A percentile compares a stretch with the other conserved stretches of the same genome.
phyloP scores from a whole-genome alignment of 2,888 invertebrate genomes.

The Teleogryllus oceanicus region DNA sequence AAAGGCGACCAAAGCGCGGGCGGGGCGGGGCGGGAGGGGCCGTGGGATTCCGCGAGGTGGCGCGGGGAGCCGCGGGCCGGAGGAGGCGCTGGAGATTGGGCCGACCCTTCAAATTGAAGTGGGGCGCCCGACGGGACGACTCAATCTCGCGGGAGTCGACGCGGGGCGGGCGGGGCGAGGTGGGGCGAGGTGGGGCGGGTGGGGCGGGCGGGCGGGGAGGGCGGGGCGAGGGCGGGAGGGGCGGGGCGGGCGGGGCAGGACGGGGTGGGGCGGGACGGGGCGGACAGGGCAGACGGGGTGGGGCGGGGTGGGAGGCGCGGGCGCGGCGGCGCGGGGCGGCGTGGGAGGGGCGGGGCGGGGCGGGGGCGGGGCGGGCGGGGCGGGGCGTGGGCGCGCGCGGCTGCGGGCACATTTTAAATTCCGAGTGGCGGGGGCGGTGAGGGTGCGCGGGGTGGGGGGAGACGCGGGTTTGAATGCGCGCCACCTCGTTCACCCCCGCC shows the following conservation, averaged over 20 bases:
- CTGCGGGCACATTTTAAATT: not conserved
- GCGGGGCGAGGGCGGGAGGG: not conserved
- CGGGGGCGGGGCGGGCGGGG: not conserved
- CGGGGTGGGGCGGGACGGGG: not conserved
- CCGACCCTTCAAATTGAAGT: conserved; percentile 8
- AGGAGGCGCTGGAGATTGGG: not conserved
- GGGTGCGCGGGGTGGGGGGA: not conserved
- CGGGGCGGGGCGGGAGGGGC: not conserved
- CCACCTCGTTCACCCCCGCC: not conserved
- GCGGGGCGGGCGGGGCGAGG: not conserved
- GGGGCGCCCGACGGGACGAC: not conserved
- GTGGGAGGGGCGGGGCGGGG: too few species aligned
- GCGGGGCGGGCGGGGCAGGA: too few species aligned
- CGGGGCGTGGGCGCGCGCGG: not conserved
- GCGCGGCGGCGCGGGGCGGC: not conserved
- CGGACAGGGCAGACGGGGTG: too few species aligned
- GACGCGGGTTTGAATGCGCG: not conserved
- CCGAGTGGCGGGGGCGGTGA: not conserved
- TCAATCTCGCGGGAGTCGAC: not conserved
- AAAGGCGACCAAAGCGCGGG: too few species aligned
- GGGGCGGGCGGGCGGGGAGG: not conserved
- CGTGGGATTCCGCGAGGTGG: not conserved
- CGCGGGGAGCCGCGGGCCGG: not conserved
- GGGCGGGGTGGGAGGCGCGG: not conserved
- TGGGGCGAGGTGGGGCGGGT: not conserved